These are phyloP conservation scores for Phalacrocorax pelagicus DNA, from an alignment of 2,113 vertebrate genomes.

Conservation along the genomic window DNA sequence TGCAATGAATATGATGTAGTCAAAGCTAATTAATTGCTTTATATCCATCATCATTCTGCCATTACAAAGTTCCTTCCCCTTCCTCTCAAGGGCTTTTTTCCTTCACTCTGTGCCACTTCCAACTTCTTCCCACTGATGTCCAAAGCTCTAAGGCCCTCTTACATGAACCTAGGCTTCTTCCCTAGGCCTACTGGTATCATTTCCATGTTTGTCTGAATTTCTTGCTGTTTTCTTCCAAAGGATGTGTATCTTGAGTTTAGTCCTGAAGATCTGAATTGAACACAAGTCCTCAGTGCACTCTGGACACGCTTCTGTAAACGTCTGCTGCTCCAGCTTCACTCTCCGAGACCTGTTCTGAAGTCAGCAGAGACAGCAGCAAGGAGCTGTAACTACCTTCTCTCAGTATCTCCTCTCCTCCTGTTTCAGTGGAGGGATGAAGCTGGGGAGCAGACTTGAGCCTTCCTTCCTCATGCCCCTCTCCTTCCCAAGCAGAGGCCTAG, in stretches of 20 bases:
- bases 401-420: neutral
- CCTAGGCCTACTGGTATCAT: neutral
- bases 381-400: neutral
- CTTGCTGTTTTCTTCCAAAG: neutral
- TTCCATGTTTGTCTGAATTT: neutral
- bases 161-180: neutral
- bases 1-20: neutral
- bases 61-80: neutral
- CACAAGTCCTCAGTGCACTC: neutral
- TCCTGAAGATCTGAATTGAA: neutral
- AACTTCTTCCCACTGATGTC: neutral
- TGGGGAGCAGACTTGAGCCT: neutral
- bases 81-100: conserved; percentile 23
- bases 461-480: neutral
- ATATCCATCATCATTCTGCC: conserved; percentile 42
- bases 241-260: neutral
- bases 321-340: neutral
- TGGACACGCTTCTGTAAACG: fast-evolving
- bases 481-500: neutral
- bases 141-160: neutral
- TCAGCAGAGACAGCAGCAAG: neutral
- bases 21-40: conserved; percentile 42
- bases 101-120: neutral
- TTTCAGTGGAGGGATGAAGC: neutral
- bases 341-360: neutral